phyloP scores from a whole-genome alignment of 2,113 vertebrate genomes.

The Pachyramphus minor region DNA sequence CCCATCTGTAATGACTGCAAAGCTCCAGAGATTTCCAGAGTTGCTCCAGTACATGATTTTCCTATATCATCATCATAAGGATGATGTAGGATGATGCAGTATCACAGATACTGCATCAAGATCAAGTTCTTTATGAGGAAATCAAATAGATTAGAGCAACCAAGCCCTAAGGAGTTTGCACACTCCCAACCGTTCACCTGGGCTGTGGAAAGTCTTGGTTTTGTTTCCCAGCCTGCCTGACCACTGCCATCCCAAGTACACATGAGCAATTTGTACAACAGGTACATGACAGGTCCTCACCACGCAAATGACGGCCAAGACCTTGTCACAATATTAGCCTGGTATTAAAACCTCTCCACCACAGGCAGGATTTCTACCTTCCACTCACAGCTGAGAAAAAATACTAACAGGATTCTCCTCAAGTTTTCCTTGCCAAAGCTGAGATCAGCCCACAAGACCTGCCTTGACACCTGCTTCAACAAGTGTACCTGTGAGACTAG shows the following conservation, averaged over 20 bases:
- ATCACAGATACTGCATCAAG: neutral
- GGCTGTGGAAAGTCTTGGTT: neutral
- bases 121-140: neutral
- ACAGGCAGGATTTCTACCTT: neutral
- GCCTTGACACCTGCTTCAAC: neutral
- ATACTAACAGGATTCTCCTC: conserved; percentile 11
- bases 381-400: neutral
- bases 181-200: neutral
- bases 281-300: neutral
- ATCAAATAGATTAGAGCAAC: neutral
- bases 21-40: neutral
- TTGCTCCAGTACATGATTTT: neutral
- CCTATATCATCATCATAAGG: neutral
- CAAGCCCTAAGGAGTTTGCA: neutral
- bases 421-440: neutral
- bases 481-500: neutral
- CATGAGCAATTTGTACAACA: neutral
- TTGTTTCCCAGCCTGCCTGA: neutral
- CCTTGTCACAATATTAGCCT: neutral
- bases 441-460: neutral
- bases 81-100: too few species aligned
- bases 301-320: neutral
- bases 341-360: neutral
- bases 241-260: neutral
- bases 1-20: neutral